phyloP scores from a whole-genome alignment of 1,140 invertebrate species.

The Drosophila parvula region DNA sequence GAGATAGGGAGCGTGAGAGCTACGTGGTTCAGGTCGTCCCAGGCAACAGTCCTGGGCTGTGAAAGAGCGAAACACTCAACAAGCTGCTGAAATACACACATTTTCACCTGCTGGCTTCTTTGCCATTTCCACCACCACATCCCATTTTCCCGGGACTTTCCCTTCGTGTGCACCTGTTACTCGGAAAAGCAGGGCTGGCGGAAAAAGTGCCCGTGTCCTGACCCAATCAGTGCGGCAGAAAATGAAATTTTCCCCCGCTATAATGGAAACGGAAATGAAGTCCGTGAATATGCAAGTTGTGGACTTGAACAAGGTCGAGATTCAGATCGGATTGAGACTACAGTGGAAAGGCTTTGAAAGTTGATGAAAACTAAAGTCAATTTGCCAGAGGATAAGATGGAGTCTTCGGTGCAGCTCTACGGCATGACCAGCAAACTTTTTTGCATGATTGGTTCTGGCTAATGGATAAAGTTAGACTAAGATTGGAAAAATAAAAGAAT shows the following conservation, averaged over 20 bases:
- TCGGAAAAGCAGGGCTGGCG: neutral
- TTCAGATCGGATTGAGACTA: slow-evolving; percentile 6
- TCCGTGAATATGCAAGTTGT: slow-evolving; percentile 39
- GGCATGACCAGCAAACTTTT: slow-evolving; percentile 17
- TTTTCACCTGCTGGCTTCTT: slow-evolving; percentile 44
- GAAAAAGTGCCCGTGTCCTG: slow-evolving; percentile 26
- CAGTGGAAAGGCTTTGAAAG: slow-evolving; percentile 1
- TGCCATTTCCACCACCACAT: neutral
- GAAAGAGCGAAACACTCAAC: slow-evolving; percentile 38
- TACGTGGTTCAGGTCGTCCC: slow-evolving; percentile 2
- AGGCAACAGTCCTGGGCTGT: slow-evolving; percentile 16
- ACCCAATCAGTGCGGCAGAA: slow-evolving; percentile 65
- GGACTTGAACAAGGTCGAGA: neutral
- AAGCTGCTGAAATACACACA: slow-evolving; percentile 46
- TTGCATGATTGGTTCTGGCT: slow-evolving; percentile 9
- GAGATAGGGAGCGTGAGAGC: neutral
- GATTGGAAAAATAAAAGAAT: neutral
- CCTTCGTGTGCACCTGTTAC: slow-evolving; percentile 55
- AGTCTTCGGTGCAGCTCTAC: neutral
- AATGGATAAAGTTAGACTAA: slow-evolving; percentile 28
- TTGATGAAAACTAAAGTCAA: slow-evolving; percentile 31
- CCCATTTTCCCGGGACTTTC: neutral
- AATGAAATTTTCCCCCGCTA: slow-evolving; percentile 59
- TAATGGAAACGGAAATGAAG: slow-evolving; percentile 69
- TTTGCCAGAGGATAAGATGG: slow-evolving; percentile 1